Evolutionary conservation across 2,797 vertebrate genomes (phyloP).

Genomic region (Liasis olivaceus): DNA sequence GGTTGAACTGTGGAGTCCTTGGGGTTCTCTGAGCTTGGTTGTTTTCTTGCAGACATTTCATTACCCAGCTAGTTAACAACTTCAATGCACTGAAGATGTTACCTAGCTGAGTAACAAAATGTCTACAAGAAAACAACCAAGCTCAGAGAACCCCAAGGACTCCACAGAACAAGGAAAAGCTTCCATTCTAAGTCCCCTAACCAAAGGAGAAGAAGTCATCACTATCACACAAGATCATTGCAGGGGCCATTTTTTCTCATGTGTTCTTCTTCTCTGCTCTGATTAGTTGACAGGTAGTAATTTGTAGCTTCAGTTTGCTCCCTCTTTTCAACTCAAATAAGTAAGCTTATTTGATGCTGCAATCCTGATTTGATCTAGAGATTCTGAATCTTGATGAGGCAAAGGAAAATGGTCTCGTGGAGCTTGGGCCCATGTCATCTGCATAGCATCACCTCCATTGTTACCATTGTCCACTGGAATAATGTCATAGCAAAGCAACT

Average conservation of each 20-base stretch:
- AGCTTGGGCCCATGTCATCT: slow-evolving; percentile 47
- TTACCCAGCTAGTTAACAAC: too few relatives aligned
- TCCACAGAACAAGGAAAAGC: neutral
- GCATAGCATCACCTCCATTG: slow-evolving; percentile 7
- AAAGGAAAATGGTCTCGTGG: neutral
- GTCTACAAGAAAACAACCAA: too few relatives aligned
- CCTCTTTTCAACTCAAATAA: neutral
- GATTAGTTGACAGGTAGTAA: neutral
- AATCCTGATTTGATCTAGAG: neutral
- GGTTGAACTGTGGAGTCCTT: too few relatives aligned
- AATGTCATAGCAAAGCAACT: slow-evolving; percentile 45
- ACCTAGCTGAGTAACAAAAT: too few relatives aligned
- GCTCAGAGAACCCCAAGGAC: too few relatives aligned
- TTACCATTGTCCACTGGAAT: slow-evolving; percentile 63
- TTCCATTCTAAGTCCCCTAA: neutral
- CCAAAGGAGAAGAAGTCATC: neutral
- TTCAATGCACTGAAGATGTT: too few relatives aligned
- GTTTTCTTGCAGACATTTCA: too few relatives aligned
- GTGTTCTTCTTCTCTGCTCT: neutral
- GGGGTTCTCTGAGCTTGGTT: too few relatives aligned
- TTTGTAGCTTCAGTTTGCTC: neutral
- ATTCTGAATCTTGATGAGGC: neutral
- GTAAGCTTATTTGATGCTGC: neutral
- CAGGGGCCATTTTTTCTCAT: neutral
- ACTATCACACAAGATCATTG: neutral